A percentile compares a stretch with the other conserved stretches of the same genome.
phyloP scores from a whole-genome alignment of 2,797 vertebrate species.

The Microctenopoma lineatum region DNA sequence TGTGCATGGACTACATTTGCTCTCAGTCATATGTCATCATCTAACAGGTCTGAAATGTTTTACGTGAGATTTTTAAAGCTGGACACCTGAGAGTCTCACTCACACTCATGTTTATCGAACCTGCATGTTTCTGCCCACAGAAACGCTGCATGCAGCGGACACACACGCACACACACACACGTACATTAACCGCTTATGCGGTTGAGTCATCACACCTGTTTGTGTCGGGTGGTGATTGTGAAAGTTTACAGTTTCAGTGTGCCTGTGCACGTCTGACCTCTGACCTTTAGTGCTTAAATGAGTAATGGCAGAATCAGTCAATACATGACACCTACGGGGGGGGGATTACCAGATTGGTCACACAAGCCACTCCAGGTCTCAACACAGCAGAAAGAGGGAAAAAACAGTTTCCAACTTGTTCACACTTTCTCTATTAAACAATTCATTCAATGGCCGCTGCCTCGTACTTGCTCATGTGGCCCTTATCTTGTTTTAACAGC shows the following conservation, averaged over 20 bases:
- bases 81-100: no score
- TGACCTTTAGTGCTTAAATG: constrained; percentile 29
- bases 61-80: neutral
- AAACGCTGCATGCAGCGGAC: no score
- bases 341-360: constrained; percentile 55
- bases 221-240: constrained; percentile 13
- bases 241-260: neutral
- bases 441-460: constrained; percentile 66
- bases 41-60: neutral
- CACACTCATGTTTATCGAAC: no score
- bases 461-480: constrained; percentile 61
- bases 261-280: constrained; percentile 13
- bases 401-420: constrained; percentile 69
- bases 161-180: neutral
- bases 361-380: constrained; percentile 12
- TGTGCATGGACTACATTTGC: constrained; percentile 3
- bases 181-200: neutral
- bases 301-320: constrained; percentile 25
- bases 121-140: no score
- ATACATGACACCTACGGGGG: constrained; percentile 31
- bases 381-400: constrained; percentile 23
- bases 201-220: constrained; percentile 2
- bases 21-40: neutral
- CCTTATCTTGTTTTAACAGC: constrained; percentile 89
- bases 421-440: constrained; percentile 75